A percentile compares a stretch with the other conserved stretches of the same genome.
Evolutionary conservation across 2,113 vertebrate genomes (phyloP).

Genomic region (Alosa alosa): DNA sequence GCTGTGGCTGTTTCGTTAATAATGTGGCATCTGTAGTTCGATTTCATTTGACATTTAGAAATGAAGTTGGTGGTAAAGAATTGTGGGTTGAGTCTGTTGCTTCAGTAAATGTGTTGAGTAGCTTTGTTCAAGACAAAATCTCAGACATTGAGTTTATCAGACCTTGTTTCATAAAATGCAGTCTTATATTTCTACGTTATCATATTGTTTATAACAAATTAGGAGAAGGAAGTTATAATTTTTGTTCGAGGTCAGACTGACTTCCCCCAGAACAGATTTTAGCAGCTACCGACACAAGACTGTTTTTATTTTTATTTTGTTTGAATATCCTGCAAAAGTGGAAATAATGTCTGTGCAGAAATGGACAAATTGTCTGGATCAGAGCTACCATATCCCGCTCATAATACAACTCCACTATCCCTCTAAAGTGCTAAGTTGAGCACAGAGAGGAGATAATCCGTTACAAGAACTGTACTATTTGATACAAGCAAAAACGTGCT

Average conservation of each 20-base stretch:
- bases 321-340: neutral
- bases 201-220: neutral
- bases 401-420: neutral
- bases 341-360: neutral
- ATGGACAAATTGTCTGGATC: neutral
- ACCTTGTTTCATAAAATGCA: neutral
- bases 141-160: neutral
- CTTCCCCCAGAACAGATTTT: neutral
- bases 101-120: neutral
- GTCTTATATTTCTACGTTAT: neutral
- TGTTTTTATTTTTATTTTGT: conserved; percentile 1
- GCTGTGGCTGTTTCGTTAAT: neutral
- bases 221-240: neutral
- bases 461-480: neutral
- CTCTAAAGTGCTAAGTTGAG: neutral
- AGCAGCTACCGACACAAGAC: neutral
- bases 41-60: neutral
- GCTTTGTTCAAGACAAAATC: neutral
- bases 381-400: neutral
- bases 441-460: neutral
- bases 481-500: neutral
- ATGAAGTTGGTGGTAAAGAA: neutral
- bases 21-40: neutral
- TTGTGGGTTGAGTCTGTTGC: neutral
- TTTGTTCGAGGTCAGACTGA: neutral